Evolutionary conservation across 2,888 invertebrate species (phyloP).

Genomic region (Andrena dorsata): DNA sequence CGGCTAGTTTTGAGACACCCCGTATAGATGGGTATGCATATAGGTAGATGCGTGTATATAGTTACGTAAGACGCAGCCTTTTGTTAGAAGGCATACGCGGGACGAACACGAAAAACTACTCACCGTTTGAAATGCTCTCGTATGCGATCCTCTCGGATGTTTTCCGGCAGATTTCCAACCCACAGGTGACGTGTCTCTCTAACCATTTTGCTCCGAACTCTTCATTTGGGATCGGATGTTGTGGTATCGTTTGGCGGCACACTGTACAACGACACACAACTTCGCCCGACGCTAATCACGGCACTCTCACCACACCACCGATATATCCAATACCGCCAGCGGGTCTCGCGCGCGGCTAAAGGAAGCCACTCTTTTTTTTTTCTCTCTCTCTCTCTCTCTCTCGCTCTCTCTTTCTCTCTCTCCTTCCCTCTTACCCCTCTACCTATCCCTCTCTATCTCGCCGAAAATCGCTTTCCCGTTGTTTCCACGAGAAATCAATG

Average conservation of each 20-base stretch:
- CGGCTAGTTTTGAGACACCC: background rate
- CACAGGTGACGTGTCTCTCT: slow-evolving; percentile 99
- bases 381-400: no score
- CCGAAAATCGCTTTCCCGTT: slow-evolving; percentile 25
- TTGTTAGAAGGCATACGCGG: slow-evolving; percentile 24
- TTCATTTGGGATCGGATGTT: slow-evolving; percentile 92
- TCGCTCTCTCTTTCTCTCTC: no score
- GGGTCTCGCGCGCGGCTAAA: slow-evolving; percentile 42
- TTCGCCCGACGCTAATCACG: slow-evolving; percentile 76
- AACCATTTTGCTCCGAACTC: slow-evolving; percentile 99
- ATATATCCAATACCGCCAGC: slow-evolving; percentile 62
- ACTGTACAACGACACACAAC: slow-evolving; percentile 85
- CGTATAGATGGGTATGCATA: background rate
- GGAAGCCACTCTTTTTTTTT: slow-evolving; percentile 33
- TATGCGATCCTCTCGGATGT: slow-evolving; percentile 98
- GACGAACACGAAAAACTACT: slow-evolving; percentile 75
- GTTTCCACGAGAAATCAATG: slow-evolving; percentile 51
- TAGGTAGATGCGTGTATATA: slow-evolving; percentile 4
- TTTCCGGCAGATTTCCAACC: slow-evolving; percentile 99
- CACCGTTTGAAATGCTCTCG: slow-evolving; percentile 99
- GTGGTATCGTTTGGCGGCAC: slow-evolving; percentile 85
- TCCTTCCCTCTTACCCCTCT: slow-evolving; percentile 13
- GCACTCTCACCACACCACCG: slow-evolving; percentile 71
- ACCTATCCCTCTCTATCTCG: slow-evolving; percentile 17
- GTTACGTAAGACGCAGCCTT: slow-evolving; percentile 50